Conservation (phyloP, 2,797 vertebrate genomes). For the Gymnocypris eckloni region DNA sequence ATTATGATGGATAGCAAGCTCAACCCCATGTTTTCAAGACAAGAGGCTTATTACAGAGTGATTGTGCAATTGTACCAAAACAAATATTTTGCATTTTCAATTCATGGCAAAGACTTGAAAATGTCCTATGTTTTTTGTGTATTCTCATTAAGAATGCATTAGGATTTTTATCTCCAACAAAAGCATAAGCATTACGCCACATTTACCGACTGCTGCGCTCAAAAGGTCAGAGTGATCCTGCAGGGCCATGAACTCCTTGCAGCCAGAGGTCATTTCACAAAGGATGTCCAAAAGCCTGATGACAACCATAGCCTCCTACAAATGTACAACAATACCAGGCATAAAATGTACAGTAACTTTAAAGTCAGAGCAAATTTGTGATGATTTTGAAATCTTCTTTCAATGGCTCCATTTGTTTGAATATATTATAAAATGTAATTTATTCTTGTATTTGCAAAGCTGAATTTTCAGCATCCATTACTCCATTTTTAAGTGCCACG, state of each 20-base stretch:
- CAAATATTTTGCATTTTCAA: conserved; percentile 49
- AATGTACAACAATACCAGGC: conserved; percentile 33
- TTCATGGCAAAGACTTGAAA: conserved; percentile 14
- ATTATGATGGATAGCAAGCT: conserved; percentile 6
- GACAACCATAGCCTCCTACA: conserved; percentile 86
- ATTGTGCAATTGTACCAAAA: conserved; percentile 46
- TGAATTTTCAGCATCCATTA: neutral
- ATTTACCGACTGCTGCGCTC: conserved; percentile 85
- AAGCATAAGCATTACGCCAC: conserved; percentile 14
- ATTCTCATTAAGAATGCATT: conserved; percentile 43
- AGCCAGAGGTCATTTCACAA: conserved; percentile 91
- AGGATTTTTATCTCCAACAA: conserved; percentile 41
- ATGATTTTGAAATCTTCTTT: neutral
- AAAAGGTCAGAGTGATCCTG: conserved; percentile 87
- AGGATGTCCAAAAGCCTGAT: conserved; percentile 90
- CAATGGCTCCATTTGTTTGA: neutral
- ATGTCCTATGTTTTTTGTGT: conserved; percentile 13
- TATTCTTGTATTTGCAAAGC: neutral
- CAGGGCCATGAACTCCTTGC: conserved; percentile 80
- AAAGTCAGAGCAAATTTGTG: neutral
- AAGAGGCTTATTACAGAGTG: neutral
- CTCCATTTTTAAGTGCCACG: neutral
- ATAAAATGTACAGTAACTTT: neutral
- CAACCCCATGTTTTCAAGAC: neutral
- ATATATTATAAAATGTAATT: neutral